Percentiles rank a stretch among this genome's conserved stretches.
Evolutionary conservation across 2,797 vertebrate genomes (phyloP).

Genomic region (Sebastes alutus): DNA sequence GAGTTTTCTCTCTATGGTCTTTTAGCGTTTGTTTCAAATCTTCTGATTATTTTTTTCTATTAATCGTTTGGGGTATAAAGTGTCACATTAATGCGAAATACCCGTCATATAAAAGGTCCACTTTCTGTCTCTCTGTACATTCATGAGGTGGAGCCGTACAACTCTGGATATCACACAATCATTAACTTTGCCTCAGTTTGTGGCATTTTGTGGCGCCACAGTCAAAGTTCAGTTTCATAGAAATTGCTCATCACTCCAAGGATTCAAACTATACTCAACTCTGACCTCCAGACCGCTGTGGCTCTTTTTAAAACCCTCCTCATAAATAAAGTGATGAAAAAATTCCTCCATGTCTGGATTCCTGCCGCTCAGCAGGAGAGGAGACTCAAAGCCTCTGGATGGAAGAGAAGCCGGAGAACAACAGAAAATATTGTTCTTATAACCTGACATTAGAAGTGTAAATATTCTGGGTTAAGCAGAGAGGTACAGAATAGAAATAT

Average conservation of each 20-base stretch:
- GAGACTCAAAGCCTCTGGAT: not conserved
- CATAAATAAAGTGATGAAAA: constrained; percentile 37
- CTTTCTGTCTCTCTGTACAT: not conserved
- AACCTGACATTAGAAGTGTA: not conserved
- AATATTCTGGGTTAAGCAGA: not conserved
- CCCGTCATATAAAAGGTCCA: not conserved
- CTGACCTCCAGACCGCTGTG: not conserved
- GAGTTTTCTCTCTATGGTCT: no score
- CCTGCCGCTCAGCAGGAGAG: constrained; percentile 25
- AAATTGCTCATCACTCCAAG: not conserved
- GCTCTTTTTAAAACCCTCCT: constrained; percentile 6
- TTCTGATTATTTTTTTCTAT: no score
- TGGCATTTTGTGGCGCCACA: not conserved
- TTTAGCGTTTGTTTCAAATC: no score
- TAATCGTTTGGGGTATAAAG: not conserved
- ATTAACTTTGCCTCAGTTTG: not conserved
- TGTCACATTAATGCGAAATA: not conserved
- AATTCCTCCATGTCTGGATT: constrained; percentile 53
- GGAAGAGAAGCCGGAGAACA: no score
- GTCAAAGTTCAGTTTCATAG: not conserved
- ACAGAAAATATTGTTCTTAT: not conserved
- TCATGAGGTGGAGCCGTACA: not conserved
- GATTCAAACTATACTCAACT: not conserved
- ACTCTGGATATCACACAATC: not conserved
- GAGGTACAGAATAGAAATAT: not conserved